Base-by-base conservation (phyloP, 2,797 vertebrate species). In the Hemibagrus guttatus region DNA sequence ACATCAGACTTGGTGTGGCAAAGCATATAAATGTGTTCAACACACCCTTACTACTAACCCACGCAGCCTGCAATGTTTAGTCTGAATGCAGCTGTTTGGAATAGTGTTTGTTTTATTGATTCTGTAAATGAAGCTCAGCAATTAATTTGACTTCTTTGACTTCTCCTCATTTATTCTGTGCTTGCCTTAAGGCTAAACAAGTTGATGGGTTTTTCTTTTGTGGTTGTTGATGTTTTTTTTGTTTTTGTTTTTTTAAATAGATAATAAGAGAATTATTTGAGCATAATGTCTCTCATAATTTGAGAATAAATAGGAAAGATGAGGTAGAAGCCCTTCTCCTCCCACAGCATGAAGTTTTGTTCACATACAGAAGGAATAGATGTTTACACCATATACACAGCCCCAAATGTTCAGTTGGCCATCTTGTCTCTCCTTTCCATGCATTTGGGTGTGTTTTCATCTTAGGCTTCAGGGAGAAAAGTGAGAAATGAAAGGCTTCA, bases 401-500 rank as follows among this genome's bases (percentile, higher is more conserved):
- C 63, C 17, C 63, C 79, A 87, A 71, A 85, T 84, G 74, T 88
- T 80, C 59, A 66, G 76, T 28, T 35, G 28, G 2, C 59, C 31
- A 17, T 63, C 35, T 81, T 69, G 31, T 84, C 66, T 81, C 58
- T 64, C 16, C 46, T 71, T 46, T 68, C 26, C 56, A 56, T 64
- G 59, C 35, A 64, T 72, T 56, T 35, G 75, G 58, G 21, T 81
- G 56, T 81, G 52, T 80, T 89, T 89, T 82, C 59, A n/a, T 84
- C 31, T 80, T 54, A 19, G 61, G 39, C 78, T 80, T 81, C 56
- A 68, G 78, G 49, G 82, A 88, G 42, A 64, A 76, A 75, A 74
- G 52, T 54, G 66, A 85, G 88, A 90, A 90, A 89, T 88, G 81
- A 90, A 84, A 63, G 78, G 79, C 52, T 81, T 49, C 76, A 84